Evolutionary conservation across 2,113 vertebrate species (phyloP), one percentile per base, ranked within the genome.

Genomic region (Xyliphius kryptos): DNA sequence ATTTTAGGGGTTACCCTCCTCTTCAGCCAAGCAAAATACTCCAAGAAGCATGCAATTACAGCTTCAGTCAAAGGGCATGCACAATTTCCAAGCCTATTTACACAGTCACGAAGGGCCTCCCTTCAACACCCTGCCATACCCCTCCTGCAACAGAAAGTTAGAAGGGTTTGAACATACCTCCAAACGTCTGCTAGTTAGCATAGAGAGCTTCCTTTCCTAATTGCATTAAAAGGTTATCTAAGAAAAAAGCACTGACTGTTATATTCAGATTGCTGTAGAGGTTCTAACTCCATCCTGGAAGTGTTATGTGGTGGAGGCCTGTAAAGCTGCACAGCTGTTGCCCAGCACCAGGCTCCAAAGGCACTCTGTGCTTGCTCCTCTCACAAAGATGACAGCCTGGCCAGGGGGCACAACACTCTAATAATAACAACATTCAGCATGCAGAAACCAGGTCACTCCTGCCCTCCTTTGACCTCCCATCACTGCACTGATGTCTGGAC

Each of bases 1-100:
- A 89, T 92, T 89, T 86, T 85, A 91, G 90, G 94, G 93, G 93
- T 94, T 94, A 95, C 97, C 91, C 90, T 89, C 87, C 91, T 87
- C 86, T 82, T 86, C 91, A 90, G 91, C 91, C 92, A 97, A 97
- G 93, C 92, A 91, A 95, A 98, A 96, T 92, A 94, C 91, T 90
- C 89, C 88, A 86, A 86, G 81, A 88, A 80, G 86, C 88, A 86
- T 87, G 91, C 91, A 97, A 98, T 98, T 97, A 97, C 84, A 88
- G 87, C 91, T 91, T 93, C 92, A 92, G 93, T 93, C 93, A 97
- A 97, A 97, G 95, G 93, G 87, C 93, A 97, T 84, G 87, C 82
- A 88, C 91, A 93, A 94, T 95, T 97, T 95, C 92, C 89, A 93
- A 89, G 90, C 89, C 90, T 92, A 96, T 93, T 95, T 94, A 91